Evolutionary conservation across 2,888 invertebrate genomes (phyloP), one percentile per base, ranked within the genome.

Genomic region (Eledona agricola): DNA sequence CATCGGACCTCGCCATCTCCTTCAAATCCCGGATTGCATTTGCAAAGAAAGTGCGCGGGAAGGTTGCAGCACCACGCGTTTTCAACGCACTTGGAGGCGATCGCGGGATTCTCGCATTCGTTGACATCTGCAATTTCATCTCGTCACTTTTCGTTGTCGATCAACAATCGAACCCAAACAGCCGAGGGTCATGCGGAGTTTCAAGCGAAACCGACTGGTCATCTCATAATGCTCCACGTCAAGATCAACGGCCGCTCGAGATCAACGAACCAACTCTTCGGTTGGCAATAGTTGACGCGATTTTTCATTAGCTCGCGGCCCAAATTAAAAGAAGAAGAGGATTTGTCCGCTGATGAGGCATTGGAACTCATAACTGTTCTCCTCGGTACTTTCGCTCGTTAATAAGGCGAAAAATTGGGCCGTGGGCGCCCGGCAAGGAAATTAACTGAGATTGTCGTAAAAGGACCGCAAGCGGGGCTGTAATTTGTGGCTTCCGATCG

Each of bases 41-140:
- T 94, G 81, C 96, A 96, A 65, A 93, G 86, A 78, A 93, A 96
- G 81, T 93, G 93, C 64, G 94, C 90, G 32, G 95, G 95, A 66
- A 95, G 80, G 80, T 96, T 96, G 75, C 95, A 95, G 77, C 96
- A 96, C 76, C 94, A 94, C 25, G 95, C 91, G 77, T 96, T 93
- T 75, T 86, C 82, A 55, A 93, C 94, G 78, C 95, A 96, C 70
- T 91, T 83, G 53, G 88, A 84, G 20, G 91, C 87, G 69, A 94
- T 82, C 57, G 83, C 82, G 58, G 93, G 93, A 78, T 93, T 90
- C 71, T 88, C 87, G 77, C 96, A 97, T 81, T 97, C 96, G 80
- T 97, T 89, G 77, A 96, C 92, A 79, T 93, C 93, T 92, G 76
- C 3, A 76, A 74, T 10, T n/a, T n/a, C n/a, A n/a, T n/a, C n/a